Percentiles rank a stretch among this genome's conserved stretches.
Evolutionary conservation across 2,888 invertebrate species (phyloP).

Genomic region (Drosophila longiperda): DNA sequence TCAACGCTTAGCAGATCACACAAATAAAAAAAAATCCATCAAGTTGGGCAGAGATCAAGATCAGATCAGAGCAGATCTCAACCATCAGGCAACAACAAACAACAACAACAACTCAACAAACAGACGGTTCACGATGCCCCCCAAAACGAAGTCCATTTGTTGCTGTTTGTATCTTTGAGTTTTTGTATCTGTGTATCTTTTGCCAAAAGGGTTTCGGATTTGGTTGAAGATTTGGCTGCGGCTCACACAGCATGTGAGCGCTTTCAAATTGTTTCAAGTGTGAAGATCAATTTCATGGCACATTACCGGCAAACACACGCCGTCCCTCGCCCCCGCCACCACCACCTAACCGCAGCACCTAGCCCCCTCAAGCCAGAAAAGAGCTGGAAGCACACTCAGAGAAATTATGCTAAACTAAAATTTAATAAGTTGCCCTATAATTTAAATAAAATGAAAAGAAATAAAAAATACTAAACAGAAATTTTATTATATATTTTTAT

Average conservation of each 20-base stretch:
- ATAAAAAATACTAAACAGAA: too few relatives aligned
- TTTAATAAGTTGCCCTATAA: too few relatives aligned
- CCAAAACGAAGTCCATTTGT: slow-evolving; percentile 37
- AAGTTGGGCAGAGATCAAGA: slow-evolving; percentile 39
- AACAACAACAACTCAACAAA: slow-evolving; percentile 25
- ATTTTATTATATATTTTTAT: not conserved
- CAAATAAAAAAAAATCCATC: slow-evolving; percentile 22
- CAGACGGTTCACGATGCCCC: slow-evolving; percentile 36
- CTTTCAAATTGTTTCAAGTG: slow-evolving; percentile 82
- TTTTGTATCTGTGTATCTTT: slow-evolving; percentile 28
- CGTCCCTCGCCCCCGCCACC: slow-evolving; percentile 8
- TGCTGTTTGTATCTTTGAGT: slow-evolving; percentile 10
- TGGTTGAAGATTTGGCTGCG: slow-evolving; percentile 12
- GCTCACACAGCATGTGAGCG: slow-evolving; percentile 75
- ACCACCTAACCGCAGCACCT: not conserved
- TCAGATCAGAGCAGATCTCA: slow-evolving; percentile 35
- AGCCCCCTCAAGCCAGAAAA: not conserved
- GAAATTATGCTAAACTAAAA: not conserved
- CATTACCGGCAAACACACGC: slow-evolving; percentile 62
- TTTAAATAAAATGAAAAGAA: not conserved
- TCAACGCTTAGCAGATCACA: slow-evolving; percentile 53
- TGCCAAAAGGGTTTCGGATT: slow-evolving; percentile 36
- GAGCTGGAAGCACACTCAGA: not conserved
- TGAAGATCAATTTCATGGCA: slow-evolving; percentile 84
- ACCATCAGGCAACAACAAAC: slow-evolving; percentile 32